phyloP scores from a whole-genome alignment of 2,888 invertebrate species.

The Spisula solida region DNA sequence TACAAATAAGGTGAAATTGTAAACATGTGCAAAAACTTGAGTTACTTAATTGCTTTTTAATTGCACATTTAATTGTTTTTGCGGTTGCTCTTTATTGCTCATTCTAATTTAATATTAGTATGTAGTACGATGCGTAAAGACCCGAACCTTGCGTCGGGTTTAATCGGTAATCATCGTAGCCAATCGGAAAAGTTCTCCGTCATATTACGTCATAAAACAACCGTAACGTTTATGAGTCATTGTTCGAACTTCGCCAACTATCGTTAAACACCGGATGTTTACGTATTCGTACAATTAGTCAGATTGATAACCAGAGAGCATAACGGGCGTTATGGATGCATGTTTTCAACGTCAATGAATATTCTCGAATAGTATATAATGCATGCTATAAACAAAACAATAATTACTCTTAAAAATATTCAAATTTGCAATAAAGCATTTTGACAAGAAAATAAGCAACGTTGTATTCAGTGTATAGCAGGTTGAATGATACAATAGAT shows the following conservation, averaged over 20 bases:
- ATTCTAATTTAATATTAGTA: not conserved
- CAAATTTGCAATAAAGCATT: too few species aligned
- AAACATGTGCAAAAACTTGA: not conserved
- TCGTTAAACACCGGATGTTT: not conserved
- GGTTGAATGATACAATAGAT: too few species aligned
- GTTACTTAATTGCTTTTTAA: not conserved
- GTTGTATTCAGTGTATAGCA: too few species aligned
- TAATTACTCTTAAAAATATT: too few species aligned
- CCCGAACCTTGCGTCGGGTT: not conserved
- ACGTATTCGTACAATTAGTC: not conserved
- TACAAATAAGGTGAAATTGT: not conserved
- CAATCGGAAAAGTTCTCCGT: slow-evolving; percentile 15
- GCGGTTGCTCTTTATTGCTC: not conserved
- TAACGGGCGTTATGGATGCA: too few species aligned
- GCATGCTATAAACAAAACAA: too few species aligned
- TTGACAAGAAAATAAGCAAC: too few species aligned
- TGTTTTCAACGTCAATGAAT: too few species aligned
- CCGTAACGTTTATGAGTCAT: not conserved
- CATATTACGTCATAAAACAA: not conserved
- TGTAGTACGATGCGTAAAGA: not conserved
- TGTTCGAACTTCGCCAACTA: not conserved
- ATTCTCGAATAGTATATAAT: too few species aligned
- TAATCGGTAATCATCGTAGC: not conserved
- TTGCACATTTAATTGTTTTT: not conserved
- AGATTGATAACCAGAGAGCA: too few species aligned